Conservation (phyloP, 2,888 invertebrate genomes). For the Diploptera punctata region DNA sequence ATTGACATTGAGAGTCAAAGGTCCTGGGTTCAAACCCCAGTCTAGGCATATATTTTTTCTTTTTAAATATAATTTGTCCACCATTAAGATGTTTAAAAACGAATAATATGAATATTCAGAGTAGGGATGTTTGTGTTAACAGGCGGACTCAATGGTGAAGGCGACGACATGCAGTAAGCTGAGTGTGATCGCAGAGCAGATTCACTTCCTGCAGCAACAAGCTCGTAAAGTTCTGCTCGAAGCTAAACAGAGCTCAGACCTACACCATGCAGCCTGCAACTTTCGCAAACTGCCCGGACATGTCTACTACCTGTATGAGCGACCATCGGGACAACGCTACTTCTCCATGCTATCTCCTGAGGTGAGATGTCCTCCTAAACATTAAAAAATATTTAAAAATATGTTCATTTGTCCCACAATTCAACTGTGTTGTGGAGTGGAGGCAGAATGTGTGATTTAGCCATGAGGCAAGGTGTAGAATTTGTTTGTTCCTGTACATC, state of each 20-base stretch:
- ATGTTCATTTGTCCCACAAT: no score
- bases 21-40: no score
- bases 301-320: slow-evolving; percentile 73
- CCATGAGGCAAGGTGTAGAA: no score
- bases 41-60: no score
- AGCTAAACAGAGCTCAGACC: slow-evolving; percentile 61
- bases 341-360: slow-evolving; percentile 77
- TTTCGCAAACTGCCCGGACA: slow-evolving; percentile 74
- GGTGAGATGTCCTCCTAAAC: slow-evolving; percentile 54
- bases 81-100: no score
- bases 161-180: slow-evolving; percentile 68
- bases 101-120: no score
- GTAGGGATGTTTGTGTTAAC: no score
- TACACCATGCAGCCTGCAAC: slow-evolving; percentile 77
- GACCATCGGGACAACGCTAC: slow-evolving; percentile 69
- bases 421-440: no score
- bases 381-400: not conserved
- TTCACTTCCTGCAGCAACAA: slow-evolving; percentile 69
- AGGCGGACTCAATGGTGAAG: slow-evolving; percentile 67
- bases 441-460: no score
- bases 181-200: slow-evolving; percentile 73
- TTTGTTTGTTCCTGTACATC: no score
- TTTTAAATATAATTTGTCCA: no score
- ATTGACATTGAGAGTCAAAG: no score
- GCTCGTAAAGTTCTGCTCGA: slow-evolving; percentile 66